These are phyloP conservation scores for Phthorimaea operculella DNA, from an alignment of 1,140 invertebrate species.

Conservation along the genomic window DNA sequence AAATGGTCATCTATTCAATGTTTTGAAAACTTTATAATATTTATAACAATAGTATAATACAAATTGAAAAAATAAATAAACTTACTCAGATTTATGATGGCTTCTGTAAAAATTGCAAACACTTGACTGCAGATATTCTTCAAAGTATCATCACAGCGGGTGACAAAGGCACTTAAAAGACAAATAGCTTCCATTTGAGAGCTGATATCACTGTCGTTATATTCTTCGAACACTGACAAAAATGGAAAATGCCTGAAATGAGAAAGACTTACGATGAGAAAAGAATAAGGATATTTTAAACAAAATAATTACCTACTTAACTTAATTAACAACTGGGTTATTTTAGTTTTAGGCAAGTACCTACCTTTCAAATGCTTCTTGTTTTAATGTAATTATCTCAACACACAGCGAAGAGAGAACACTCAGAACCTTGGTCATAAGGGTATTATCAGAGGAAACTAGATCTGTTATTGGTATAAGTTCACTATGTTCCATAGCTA, in stretches of 20 bases:
- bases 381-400: slow-evolving; percentile 77
- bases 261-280: not conserved
- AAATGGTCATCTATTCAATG: not conserved
- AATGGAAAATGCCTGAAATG: slow-evolving; percentile 53
- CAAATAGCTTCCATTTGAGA: slow-evolving; percentile 70
- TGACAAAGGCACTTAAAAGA: slow-evolving; percentile 74
- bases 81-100: slow-evolving; percentile 65
- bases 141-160: slow-evolving; percentile 74
- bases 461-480: slow-evolving; percentile 75
- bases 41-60: no score
- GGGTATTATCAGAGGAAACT: slow-evolving; percentile 83
- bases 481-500: slow-evolving; percentile 68
- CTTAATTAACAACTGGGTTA: not conserved
- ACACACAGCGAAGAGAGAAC: slow-evolving; percentile 82
- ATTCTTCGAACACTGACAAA: slow-evolving; percentile 57
- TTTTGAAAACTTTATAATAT: no score
- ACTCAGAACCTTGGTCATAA: slow-evolving; percentile 84
- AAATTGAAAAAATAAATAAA: slow-evolving; percentile 2
- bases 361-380: slow-evolving; percentile 74
- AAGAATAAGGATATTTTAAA: not conserved
- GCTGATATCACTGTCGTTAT: slow-evolving; percentile 37
- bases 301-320: not conserved
- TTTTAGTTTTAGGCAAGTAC: not conserved
- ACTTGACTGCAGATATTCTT: slow-evolving; percentile 76
- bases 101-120: slow-evolving; percentile 69